Percentiles rank a stretch among this genome's conserved stretches.
Conservation (phyloP, 2,797 vertebrate genomes). For the Manis javanica region DNA sequence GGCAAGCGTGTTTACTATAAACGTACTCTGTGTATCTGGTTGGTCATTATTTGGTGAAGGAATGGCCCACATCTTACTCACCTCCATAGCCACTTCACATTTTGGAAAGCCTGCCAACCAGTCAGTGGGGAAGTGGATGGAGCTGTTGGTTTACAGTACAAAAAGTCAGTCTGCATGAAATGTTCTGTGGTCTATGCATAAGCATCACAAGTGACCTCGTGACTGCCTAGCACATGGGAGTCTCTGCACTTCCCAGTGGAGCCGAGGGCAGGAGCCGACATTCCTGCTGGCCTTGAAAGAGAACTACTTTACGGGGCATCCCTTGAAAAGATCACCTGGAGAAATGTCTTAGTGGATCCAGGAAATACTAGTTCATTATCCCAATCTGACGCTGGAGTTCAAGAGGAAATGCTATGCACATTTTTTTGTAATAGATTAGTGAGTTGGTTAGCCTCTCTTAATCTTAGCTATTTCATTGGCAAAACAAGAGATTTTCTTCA, state of each 20-base stretch:
- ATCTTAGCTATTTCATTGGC: not conserved
- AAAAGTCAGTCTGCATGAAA: not conserved
- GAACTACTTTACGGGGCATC: not conserved
- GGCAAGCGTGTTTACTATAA: not conserved
- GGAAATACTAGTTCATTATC: not conserved
- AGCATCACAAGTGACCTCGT: not conserved
- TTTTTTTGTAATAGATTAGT: not conserved
- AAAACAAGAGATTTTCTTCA: not conserved
- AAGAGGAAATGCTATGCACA: not conserved
- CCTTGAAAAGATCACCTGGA: not conserved
- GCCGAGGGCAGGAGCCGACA: not conserved
- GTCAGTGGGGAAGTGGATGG: not conserved
- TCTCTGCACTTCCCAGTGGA: not conserved
- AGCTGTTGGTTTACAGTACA: not conserved
- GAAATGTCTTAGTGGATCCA: not conserved
- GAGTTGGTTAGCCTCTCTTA: not conserved
- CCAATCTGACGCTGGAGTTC: fast-evolving
- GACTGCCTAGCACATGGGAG: not conserved
- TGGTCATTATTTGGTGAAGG: not conserved
- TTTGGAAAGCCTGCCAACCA: not conserved
- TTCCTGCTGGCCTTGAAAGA: not conserved
- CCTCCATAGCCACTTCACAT: not conserved
- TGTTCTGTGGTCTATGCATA: not conserved
- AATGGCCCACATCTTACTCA: not conserved
- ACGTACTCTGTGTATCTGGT: not conserved